A percentile compares a stretch with the other conserved stretches of the same genome.
These are phyloP conservation scores for Drosophila leonis DNA, from an alignment of 2,888 invertebrate species.

Conservation along the genomic window DNA sequence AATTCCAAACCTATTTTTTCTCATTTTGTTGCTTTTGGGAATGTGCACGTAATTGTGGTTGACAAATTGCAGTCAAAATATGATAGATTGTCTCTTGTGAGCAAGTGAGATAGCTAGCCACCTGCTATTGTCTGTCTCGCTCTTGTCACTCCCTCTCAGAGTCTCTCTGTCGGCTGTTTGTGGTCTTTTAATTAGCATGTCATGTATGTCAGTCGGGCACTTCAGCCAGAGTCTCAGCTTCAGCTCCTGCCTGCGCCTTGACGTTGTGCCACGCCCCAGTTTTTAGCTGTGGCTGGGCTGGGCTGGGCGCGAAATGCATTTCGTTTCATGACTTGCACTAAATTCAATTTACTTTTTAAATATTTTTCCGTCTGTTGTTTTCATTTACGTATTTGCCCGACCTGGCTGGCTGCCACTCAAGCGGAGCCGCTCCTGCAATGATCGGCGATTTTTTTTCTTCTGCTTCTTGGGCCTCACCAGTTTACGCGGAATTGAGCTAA, in stretches of 20 bases:
- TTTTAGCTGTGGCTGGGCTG: slow-evolving; percentile 13
- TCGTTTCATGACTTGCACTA: slow-evolving; percentile 78
- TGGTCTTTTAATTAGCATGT: slow-evolving; percentile 85
- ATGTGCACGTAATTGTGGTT: slow-evolving; percentile 72
- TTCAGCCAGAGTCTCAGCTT: slow-evolving; percentile 40
- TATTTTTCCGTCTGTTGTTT: slow-evolving; percentile 55
- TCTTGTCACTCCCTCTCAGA: slow-evolving; percentile 8
- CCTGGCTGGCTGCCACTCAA: slow-evolving; percentile 70
- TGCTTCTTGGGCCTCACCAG: slow-evolving; percentile 21
- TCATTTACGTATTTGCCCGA: slow-evolving; percentile 46
- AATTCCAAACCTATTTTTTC: background rate
- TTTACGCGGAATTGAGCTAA: slow-evolving; percentile 80
- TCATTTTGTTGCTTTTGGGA: slow-evolving; percentile 15
- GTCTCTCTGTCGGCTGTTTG: slow-evolving; percentile 68
- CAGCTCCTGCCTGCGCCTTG: slow-evolving; percentile 45
- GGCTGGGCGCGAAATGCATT: slow-evolving; percentile 69
- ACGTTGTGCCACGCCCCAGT: slow-evolving; percentile 53
- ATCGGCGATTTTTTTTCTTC: slow-evolving; percentile 68
- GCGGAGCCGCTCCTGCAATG: slow-evolving; percentile 76
- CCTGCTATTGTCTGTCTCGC: slow-evolving; percentile 34
- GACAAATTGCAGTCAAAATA: slow-evolving; percentile 81
- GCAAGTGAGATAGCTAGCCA: slow-evolving; percentile 10
- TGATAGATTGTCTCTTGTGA: slow-evolving; percentile 62
- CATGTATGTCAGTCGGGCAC: slow-evolving; percentile 77
- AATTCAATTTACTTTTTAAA: slow-evolving; percentile 79